A percentile compares a stretch with the other conserved stretches of the same genome.
These are phyloP conservation scores for Diglossa brunneiventris DNA, from an alignment of 2,113 vertebrate genomes.

Conservation along the genomic window DNA sequence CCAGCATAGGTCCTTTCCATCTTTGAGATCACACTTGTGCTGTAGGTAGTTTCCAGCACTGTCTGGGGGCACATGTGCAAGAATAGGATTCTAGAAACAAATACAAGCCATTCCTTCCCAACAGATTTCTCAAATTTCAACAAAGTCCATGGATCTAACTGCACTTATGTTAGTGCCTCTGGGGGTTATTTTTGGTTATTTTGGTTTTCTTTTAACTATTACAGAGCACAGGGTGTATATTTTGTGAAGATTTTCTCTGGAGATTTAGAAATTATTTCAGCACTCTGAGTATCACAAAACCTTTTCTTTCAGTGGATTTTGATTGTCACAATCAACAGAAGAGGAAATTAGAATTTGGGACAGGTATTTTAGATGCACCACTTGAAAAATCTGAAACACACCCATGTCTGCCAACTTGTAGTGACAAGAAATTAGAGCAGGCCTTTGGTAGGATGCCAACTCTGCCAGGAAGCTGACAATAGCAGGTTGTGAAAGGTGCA, in stretches of 20 bases:
- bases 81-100: background rate
- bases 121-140: background rate
- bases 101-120: background rate
- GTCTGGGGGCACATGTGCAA: background rate
- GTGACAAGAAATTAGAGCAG: background rate
- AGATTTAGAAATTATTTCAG: background rate
- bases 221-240: accelerated
- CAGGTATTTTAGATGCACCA: background rate
- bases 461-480: background rate
- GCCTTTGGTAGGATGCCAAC: background rate
- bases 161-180: background rate
- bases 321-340: background rate
- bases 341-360: background rate
- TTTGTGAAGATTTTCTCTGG: background rate
- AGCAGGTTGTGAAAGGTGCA: background rate
- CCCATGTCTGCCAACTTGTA: background rate
- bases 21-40: background rate
- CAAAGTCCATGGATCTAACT: background rate
- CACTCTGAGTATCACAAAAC: background rate
- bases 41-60: background rate
- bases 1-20: background rate
- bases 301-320: background rate
- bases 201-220: background rate
- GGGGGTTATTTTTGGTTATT: background rate
- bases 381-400: background rate